Evolutionary conservation across 2,888 invertebrate genomes (phyloP), one percentile per base, ranked within the genome.

Genomic region (Hirtodrosophila duncani): DNA sequence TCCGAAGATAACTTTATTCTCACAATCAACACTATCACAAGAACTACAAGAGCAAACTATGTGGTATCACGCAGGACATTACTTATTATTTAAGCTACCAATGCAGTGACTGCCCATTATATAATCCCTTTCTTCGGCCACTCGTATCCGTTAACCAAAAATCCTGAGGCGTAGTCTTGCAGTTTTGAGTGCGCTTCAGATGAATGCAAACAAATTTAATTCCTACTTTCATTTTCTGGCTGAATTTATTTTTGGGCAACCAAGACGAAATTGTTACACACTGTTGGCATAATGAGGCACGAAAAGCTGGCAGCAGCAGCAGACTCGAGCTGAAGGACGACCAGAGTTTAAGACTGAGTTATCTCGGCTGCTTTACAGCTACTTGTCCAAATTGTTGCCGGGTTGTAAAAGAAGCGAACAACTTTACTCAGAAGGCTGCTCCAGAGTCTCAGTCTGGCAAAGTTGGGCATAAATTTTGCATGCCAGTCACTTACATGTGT

Each of bases 301-400:
- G 55, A 77, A 74, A 60, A 55, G 50, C 51, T n/a, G n/a, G n/a
- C n/a, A 44, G 8, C 36, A 49, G 20, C 20, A 38, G 24, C 14
- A 53, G 21, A 13, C 17, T 10, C 20, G 36, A 17, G 20, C 20
- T 17, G 30, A 11, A 18, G 21, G 21, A 11, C 49, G n/a, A 17
- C 17, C 20, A 9, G 27, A 44, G 48, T 49, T 63, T 41, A 48
- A 46, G 57, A 43, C 51, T 52, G 56, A 60, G 43, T 43, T 63
- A 52, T 59, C 49, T 49, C 36, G 37, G 43, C 30, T 50, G 55
- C 51, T 64, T 67, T 58, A 53, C 56, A 67, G 75, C 75, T 79
- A 55, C 65, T 75, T 71, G 68, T 44, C 68, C 72, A 77, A 77
- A 79, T 68, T 75, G 72, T 67, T 72, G 72, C 50, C 49, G 56